A percentile compares a stretch with the other conserved stretches of the same genome.
Evolutionary conservation across 1,140 invertebrate species (phyloP).

Genomic region (Heliconius hewitsoni): DNA sequence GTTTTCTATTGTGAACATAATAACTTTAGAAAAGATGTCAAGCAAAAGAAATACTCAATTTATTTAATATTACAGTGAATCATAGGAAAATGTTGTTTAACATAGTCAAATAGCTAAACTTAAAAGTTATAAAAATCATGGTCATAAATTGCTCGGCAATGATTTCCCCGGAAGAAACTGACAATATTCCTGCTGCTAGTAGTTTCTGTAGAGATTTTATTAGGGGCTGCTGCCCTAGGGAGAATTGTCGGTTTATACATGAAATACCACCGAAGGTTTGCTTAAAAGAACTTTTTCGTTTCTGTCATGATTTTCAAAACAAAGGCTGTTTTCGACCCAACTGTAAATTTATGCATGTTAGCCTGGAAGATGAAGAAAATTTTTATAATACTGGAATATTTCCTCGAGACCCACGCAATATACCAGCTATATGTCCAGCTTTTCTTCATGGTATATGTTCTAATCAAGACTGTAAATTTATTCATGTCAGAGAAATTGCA

Average conservation of each 20-base stretch:
- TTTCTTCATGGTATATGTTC: conserved; percentile 57
- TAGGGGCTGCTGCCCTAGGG: conserved; percentile 63
- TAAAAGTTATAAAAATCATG: neutral
- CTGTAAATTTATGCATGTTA: conserved; percentile 71
- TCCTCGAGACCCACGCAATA: conserved; percentile 54
- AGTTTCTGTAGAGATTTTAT: conserved; percentile 71
- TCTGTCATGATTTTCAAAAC: conserved; percentile 76
- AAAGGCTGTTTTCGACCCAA: conserved; percentile 72
- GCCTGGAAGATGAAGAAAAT: conserved; percentile 65
- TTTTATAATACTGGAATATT: conserved; percentile 66
- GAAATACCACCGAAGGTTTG: conserved; percentile 62
- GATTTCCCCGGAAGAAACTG: conserved; percentile 52
- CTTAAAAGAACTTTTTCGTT: conserved; percentile 69
- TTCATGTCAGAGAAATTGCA: conserved; percentile 54
- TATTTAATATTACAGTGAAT: neutral
- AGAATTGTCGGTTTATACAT: conserved; percentile 70
- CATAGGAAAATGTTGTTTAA: neutral
- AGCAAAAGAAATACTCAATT: neutral
- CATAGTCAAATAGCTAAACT: neutral
- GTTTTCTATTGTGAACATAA: neutral
- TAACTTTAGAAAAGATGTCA: neutral
- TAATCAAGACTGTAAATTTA: conserved; percentile 62
- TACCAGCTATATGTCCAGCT: conserved; percentile 56
- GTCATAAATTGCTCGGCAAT: conserved; percentile 35
- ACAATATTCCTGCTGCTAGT: conserved; percentile 49